A percentile compares a stretch with the other conserved stretches of the same genome.
phyloP scores from a whole-genome alignment of 2,888 invertebrate genomes.

The Silvanus unidentatus region DNA sequence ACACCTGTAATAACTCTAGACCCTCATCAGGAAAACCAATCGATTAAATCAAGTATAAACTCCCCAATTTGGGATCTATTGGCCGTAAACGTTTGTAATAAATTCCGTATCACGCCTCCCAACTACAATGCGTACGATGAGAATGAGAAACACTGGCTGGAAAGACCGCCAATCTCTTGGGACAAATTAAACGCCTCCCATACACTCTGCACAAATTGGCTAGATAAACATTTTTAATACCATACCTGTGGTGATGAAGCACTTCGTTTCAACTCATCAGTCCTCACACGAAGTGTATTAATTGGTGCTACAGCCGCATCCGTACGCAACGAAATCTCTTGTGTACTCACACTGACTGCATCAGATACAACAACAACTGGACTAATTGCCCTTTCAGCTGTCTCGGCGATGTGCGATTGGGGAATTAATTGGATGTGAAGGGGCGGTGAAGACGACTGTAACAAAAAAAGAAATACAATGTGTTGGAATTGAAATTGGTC shows the following conservation, averaged over 20 bases:
- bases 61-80: constrained; percentile 27
- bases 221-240: constrained; percentile 21
- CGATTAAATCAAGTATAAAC: not conserved
- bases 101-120: constrained; percentile 23
- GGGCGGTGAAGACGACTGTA: constrained; percentile 30
- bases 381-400: constrained; percentile 38
- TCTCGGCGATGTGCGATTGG: constrained; percentile 18
- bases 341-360: constrained; percentile 37
- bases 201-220: constrained; percentile 33
- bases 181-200: constrained; percentile 25
- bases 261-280: constrained; percentile 56
- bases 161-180: constrained; percentile 24
- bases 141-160: constrained; percentile 26
- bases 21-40: too few species aligned
- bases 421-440: constrained; percentile 30
- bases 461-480: constrained; percentile 7
- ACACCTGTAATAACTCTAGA: too few species aligned
- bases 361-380: constrained; percentile 44
- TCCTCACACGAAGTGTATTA: constrained; percentile 47
- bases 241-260: constrained; percentile 58
- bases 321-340: constrained; percentile 31
- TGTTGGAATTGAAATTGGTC: constrained; percentile 1
- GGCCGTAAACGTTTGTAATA: constrained; percentile 9
- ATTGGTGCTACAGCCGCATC: constrained; percentile 30
- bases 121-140: constrained; percentile 27